These are phyloP conservation scores for Seira sanloemensis DNA, from an alignment of 2,888 invertebrate genomes.

Conservation along the genomic window DNA sequence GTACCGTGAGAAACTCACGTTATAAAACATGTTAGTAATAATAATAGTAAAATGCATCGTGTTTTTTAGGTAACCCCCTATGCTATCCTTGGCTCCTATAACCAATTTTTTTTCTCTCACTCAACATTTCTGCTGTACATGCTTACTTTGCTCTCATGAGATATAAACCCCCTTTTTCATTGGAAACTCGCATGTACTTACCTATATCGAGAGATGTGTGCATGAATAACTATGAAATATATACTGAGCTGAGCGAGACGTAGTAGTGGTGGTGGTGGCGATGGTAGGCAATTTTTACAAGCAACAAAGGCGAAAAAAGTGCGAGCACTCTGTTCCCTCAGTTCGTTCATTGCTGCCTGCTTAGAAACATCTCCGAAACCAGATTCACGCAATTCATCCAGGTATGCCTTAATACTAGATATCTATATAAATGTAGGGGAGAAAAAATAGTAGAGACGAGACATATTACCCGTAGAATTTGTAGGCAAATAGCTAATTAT, in stretches of 20 bases:
- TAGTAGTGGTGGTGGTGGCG: too few species aligned
- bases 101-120: constrained; percentile 23
- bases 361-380: constrained; percentile 56
- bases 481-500: not conserved
- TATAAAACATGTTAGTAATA: too few species aligned
- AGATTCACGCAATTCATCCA: constrained; percentile 57
- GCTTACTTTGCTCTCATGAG: not conserved
- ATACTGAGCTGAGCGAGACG: too few species aligned
- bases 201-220: too few species aligned
- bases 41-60: too few species aligned
- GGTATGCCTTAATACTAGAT: constrained; percentile 38
- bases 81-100: constrained; percentile 64
- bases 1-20: too few species aligned
- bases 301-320: constrained; percentile 10
- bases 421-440: too few species aligned
- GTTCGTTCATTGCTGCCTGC: constrained; percentile 66
- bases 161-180: constrained; percentile 15
- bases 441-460: too few species aligned
- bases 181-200: not conserved
- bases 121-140: not conserved
- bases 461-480: not conserved
- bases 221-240: not conserved
- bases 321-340: constrained; percentile 20
- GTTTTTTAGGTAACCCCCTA: constrained; percentile 46
- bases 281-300: too few species aligned